A percentile compares a stretch with the other conserved stretches of the same genome.
Conservation (phyloP, 2,113 vertebrate species). For the Centropristis striata region DNA sequence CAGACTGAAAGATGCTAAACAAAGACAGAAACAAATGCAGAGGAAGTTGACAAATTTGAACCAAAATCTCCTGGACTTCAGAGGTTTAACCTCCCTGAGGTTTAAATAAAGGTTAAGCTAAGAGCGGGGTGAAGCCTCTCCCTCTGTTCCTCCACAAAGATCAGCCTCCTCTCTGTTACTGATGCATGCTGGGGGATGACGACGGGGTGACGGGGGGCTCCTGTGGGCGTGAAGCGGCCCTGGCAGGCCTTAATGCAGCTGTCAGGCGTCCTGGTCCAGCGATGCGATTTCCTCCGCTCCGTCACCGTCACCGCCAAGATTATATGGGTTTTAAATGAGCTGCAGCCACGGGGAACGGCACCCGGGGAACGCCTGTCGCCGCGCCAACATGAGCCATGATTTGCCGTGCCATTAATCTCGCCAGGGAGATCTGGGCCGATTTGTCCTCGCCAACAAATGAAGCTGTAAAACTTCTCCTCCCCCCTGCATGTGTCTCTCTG, state of each 20-base stretch:
- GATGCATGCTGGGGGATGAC: constrained; percentile 44
- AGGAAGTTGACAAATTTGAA: too few species aligned
- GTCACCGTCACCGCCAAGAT: constrained; percentile 67
- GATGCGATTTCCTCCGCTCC: constrained; percentile 49
- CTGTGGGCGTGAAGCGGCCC: constrained; percentile 56
- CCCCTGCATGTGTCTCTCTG: constrained; percentile 29
- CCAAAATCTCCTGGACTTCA: too few species aligned
- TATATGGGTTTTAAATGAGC: constrained; percentile 81
- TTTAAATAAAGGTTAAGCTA: too few species aligned
- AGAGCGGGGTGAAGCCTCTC: not conserved
- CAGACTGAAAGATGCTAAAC: too few species aligned
- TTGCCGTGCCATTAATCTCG: constrained; percentile 78
- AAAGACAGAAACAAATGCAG: too few species aligned
- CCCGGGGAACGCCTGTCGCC: constrained; percentile 70
- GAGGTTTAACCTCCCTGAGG: too few species aligned
- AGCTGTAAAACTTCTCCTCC: constrained; percentile 55
- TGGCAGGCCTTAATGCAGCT: constrained; percentile 83
- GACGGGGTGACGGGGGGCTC: not conserved
- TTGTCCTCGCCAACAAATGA: constrained; percentile 68
- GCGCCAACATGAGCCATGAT: constrained; percentile 73
- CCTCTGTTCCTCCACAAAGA: constrained; percentile 29
- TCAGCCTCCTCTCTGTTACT: constrained; percentile 21
- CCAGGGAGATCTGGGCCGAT: constrained; percentile 70
- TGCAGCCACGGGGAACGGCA: constrained; percentile 63
- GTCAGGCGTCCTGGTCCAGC: constrained; percentile 74